Evolutionary conservation across 2,113 vertebrate species (phyloP), one percentile per base, ranked within the genome.

Genomic region (Setophaga coronata): DNA sequence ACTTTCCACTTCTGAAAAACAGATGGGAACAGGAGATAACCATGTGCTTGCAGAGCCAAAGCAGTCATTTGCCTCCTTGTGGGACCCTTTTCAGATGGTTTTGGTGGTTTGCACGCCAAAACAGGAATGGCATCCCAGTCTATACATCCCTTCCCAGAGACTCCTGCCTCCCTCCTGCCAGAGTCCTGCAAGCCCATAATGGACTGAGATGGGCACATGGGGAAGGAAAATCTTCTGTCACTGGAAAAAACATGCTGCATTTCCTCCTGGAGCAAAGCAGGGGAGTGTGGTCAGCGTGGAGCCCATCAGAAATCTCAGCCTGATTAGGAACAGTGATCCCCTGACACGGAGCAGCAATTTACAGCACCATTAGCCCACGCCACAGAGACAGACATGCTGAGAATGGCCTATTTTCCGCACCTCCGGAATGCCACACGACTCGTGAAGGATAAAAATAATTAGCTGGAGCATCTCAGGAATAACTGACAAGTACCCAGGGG

Each of bases 391-490:
- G 26, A 14, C 56, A 33, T 5, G 19, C 47, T 0, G 5, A 82
- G 45, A 54, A 24, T 40, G 74, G 40, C 87, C 77, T 82, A 15
- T 72, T 90, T 92, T 72, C 90, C 4, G 0, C 54, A 38, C 51
- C 62, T 83, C 57, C 40, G 5, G 40, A 29, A 18, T 17, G 58
- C 84, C 86, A 6, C 80, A 31, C 4, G 3, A 9, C 57, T 88
- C 10, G 0, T 25, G 10, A 77, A 85, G 91, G 90, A 87, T 88
- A 83, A 95, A 95, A 97, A 95, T 95, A 96, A 97, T 96, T 94
- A 96, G 78, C 77, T 36, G 4, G 50, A 69, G 45, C 14, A 1
- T 57, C 65, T 91, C 21, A 31, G 74, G 54, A 38, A 72, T 83
- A 85, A 94, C 50, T 95, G 94, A 50, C 93, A 95, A 70, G 80